Percentiles rank a stretch among this genome's conserved stretches.
Conservation (phyloP, 2,888 invertebrate species). For the Cerastoderma edule region DNA sequence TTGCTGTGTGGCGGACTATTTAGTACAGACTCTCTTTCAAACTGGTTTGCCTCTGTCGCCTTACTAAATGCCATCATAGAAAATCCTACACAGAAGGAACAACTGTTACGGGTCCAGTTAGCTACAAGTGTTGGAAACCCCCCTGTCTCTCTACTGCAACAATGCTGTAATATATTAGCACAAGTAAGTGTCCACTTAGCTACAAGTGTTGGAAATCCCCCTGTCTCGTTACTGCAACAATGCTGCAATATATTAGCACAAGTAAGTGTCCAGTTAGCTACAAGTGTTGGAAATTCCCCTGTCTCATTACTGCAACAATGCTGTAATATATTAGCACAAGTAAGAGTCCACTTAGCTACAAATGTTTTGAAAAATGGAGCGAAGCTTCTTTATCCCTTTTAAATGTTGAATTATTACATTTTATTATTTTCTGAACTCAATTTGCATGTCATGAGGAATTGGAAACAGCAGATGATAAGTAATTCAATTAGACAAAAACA, state of each 20-base stretch:
- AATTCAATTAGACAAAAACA: too few relatives aligned
- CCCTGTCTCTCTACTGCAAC: slow-evolving; percentile 95
- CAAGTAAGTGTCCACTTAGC: slow-evolving; percentile 92
- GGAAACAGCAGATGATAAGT: too few relatives aligned
- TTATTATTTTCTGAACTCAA: too few relatives aligned
- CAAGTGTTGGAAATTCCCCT: slow-evolving; percentile 87
- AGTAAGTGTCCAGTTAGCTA: slow-evolving; percentile 91
- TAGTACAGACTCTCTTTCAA: slow-evolving; percentile 93
- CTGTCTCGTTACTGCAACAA: slow-evolving; percentile 95
- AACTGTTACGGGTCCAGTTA: slow-evolving; percentile 94
- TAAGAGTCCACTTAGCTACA: slow-evolving; percentile 91
- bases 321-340: slow-evolving; percentile 91
- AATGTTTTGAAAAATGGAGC: too few relatives aligned
- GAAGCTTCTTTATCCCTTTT: too few relatives aligned
- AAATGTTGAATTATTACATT: too few relatives aligned
- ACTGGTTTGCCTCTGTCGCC: slow-evolving; percentile 97
- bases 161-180: slow-evolving; percentile 93
- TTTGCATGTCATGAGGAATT: too few relatives aligned
- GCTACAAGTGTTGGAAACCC: slow-evolving; percentile 87
- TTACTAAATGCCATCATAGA: slow-evolving; percentile 95
- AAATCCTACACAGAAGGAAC: slow-evolving; percentile 91
- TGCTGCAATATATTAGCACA: slow-evolving; percentile 92
- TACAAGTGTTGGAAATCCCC: slow-evolving; percentile 86
- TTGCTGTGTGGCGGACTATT: slow-evolving; percentile 96
- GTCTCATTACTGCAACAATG: slow-evolving; percentile 96